Conservation (phyloP, 2,113 vertebrate species). For the Pelobates fuscus region DNA sequence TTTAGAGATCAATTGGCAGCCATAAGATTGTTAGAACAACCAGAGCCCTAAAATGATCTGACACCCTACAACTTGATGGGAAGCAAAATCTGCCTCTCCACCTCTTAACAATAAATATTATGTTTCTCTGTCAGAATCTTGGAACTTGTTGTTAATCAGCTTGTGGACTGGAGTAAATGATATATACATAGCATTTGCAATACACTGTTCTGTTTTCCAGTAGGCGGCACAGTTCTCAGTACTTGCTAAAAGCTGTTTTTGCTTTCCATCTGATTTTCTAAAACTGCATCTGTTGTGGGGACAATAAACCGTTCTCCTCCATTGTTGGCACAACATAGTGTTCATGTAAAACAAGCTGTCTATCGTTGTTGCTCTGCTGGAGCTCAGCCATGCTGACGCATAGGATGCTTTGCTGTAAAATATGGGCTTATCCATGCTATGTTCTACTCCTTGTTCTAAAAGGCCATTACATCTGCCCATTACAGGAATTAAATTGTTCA, state of each 20-base stretch:
- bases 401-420: slow-evolving; percentile 3
- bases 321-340: background rate
- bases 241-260: background rate
- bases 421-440: background rate
- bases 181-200: too few species aligned
- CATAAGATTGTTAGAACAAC: too few species aligned
- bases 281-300: background rate
- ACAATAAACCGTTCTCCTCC: background rate
- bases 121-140: too few species aligned
- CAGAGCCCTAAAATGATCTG: too few species aligned
- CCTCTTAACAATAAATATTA: too few species aligned
- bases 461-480: background rate
- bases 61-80: too few species aligned
- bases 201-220: too few species aligned
- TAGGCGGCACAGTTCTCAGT: background rate
- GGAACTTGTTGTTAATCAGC: too few species aligned
- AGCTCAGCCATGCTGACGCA: background rate
- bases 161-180: too few species aligned
- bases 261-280: background rate
- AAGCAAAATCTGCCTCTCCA: too few species aligned
- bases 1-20: too few species aligned
- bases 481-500: background rate
- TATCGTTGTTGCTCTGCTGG: background rate
- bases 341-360: background rate
- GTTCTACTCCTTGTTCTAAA: background rate